Evolutionary conservation across 2,888 invertebrate genomes (phyloP).

Genomic region (Papilio protenor): DNA sequence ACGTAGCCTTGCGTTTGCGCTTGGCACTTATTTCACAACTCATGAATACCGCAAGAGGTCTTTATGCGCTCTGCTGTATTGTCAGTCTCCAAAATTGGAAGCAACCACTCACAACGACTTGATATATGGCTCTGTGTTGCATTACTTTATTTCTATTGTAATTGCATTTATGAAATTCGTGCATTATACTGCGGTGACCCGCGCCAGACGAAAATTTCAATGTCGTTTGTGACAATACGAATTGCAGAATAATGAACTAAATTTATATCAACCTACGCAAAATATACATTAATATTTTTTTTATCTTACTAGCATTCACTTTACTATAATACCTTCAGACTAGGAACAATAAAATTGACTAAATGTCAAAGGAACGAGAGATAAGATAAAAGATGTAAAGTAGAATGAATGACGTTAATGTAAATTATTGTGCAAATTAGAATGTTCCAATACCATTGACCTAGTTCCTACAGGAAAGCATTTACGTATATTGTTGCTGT

Average conservation of each 20-base stretch:
- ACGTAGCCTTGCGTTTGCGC: no score
- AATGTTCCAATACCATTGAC: no score
- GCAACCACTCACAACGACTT: constrained; percentile 8
- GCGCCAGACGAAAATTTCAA: constrained; percentile 52
- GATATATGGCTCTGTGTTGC: neutral
- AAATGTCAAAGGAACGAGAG: neutral
- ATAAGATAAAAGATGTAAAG: no score
- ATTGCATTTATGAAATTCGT: constrained; percentile 44
- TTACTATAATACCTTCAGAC: neutral
- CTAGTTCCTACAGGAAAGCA: no score
- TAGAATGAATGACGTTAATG: no score
- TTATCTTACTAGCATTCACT: neutral
- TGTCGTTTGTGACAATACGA: constrained; percentile 14
- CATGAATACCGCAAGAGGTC: neutral
- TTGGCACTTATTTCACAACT: neutral
- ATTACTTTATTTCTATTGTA: neutral
- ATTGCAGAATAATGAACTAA: constrained; percentile 12
- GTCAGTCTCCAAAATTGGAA: neutral
- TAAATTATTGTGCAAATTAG: no score
- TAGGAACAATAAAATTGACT: neutral
- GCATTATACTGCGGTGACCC: constrained; percentile 70
- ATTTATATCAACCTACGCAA: neutral
- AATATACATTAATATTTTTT: neutral
- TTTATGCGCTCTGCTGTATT: neutral
- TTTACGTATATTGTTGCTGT: no score